Evolutionary conservation across 1,140 invertebrate species (phyloP).

Genomic region (Nasonia vitripennis): DNA sequence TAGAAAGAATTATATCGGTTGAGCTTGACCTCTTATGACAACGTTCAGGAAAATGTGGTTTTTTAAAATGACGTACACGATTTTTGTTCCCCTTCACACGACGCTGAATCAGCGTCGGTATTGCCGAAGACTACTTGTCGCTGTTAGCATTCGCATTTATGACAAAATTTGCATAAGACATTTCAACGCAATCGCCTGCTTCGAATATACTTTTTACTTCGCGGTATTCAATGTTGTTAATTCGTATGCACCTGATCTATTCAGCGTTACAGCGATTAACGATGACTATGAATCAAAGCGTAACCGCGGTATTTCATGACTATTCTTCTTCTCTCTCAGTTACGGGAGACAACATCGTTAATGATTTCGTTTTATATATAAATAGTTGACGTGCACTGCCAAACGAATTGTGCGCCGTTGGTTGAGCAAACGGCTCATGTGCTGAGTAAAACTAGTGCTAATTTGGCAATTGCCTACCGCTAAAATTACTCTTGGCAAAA

Average conservation of each 20-base stretch:
- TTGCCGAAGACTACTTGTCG: not conserved
- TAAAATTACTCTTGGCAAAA: conserved; percentile 33
- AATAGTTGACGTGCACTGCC: not conserved
- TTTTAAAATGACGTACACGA: not conserved
- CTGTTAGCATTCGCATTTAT: not conserved
- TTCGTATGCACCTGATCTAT: not conserved
- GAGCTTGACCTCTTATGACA: not conserved
- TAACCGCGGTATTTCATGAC: no score
- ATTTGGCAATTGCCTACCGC: conserved; percentile 19
- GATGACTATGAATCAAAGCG: no score
- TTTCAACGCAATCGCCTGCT: not conserved
- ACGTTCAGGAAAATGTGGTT: no score
- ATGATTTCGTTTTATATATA: not conserved
- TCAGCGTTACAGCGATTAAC: not conserved
- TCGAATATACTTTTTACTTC: not conserved
- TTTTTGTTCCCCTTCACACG: not conserved
- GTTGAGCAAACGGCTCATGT: not conserved
- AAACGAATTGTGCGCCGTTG: not conserved
- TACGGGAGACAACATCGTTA: not conserved
- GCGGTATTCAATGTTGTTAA: not conserved
- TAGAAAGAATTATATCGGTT: not conserved
- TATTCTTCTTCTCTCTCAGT: not conserved
- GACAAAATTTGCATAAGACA: not conserved
- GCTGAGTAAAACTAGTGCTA: not conserved
- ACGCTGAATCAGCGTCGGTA: no score